These are phyloP conservation scores for Sabatieria punctata DNA, from an alignment of 2,888 invertebrate species.

Conservation along the genomic window DNA sequence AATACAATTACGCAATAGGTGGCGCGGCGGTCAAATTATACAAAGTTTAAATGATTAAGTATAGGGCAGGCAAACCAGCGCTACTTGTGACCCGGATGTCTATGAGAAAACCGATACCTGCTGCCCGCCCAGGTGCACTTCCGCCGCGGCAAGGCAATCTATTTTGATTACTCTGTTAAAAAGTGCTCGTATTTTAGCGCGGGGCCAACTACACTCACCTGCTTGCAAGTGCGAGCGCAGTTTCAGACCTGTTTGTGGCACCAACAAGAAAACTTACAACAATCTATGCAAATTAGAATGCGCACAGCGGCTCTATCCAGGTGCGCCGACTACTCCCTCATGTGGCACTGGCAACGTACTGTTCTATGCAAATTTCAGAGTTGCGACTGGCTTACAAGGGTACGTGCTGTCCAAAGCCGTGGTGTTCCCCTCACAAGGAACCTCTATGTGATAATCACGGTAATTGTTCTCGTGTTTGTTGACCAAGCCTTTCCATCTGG, in stretches of 20 bases:
- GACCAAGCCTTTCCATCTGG: background rate
- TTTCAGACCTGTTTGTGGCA: slow-evolving; percentile 22
- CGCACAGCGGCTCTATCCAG: slow-evolving; percentile 10
- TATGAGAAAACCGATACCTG: too few species aligned
- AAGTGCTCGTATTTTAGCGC: too few species aligned
- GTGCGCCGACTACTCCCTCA: background rate
- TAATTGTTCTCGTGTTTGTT: slow-evolving; percentile 11
- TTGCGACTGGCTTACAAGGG: slow-evolving; percentile 19
- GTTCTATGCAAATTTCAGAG: slow-evolving; percentile 12
- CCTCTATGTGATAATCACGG: slow-evolving; percentile 23
- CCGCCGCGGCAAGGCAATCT: too few species aligned
- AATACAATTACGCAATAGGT: too few species aligned
- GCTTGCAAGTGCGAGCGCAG: slow-evolving; percentile 18
- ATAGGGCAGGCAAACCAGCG: too few species aligned
- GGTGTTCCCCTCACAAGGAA: slow-evolving; percentile 14
- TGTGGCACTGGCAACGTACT: too few species aligned
- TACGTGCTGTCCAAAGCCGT: slow-evolving; percentile 18
- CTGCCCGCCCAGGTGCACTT: too few species aligned
- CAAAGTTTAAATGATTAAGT: too few species aligned
- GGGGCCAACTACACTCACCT: too few species aligned
- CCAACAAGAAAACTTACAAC: slow-evolving; percentile 19
- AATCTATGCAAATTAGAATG: slow-evolving; percentile 21
- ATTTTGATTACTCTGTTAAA: too few species aligned
- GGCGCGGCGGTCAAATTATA: too few species aligned
- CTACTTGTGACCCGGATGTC: too few species aligned